Evolutionary conservation across 2,113 vertebrate genomes (phyloP), one percentile per base, ranked within the genome.

Genomic region (Hassar affinis): DNA sequence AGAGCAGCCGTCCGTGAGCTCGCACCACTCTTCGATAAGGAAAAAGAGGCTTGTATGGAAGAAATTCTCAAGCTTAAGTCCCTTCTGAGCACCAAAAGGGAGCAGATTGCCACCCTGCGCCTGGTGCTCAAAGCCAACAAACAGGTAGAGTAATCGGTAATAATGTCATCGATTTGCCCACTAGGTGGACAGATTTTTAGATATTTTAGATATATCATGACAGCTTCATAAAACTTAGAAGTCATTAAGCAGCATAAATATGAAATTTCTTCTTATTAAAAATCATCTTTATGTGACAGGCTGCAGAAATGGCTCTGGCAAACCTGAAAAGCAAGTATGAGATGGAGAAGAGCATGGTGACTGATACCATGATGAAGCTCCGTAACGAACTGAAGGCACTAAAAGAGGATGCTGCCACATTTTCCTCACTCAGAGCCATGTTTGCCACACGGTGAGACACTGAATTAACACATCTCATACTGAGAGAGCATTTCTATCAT

Each of bases 241-340:
- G 72, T 75, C 8, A 52, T 52, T 49, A n/a, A 52, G 47, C 6
- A 75, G 15, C 74, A 22, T 49, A 3, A 75, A 35, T 38, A 20
- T 66, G 25, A 69, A 45, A 45, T n/a, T 47, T 17, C 8, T 14
- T 18, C 25, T 69, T 22, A 25, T 69, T 69, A 25, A 22, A 68
- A 62, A 62, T 11, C 35, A 14, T n/a, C 9, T 4, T 49, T 8
- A 0, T 88, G 22, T 81, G 45, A 1, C 84, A 99, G 98, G 97
- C 97, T 20, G 98, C 98, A 77, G 98, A 99, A 90, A 96, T 95
- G 83, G 97, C 97, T 4, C 90, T 99, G 81, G 91, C 96, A 45
- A 99, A 99, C 91, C 93, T 99, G 92, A 99, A 99, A 94, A 96
- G 98, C 89, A 99, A 97, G 87, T 99, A 99, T 0, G 97, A 99